Base-by-base conservation (phyloP, 2,888 invertebrate species). In the Mythimna impura region DNA sequence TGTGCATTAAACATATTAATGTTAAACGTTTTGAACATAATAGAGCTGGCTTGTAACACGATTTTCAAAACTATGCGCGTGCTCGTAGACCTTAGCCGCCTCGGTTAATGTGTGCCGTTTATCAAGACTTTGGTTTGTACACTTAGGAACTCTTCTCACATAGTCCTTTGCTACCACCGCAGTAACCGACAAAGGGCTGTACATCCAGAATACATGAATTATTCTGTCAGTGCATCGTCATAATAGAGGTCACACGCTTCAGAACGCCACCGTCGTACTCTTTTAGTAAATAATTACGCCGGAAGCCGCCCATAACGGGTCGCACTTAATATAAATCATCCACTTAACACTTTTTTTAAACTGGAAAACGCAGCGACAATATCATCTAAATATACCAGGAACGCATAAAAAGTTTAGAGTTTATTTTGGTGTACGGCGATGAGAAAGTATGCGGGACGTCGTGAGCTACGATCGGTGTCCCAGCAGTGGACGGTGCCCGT, bases 311-410 rank as follows among this genome's bases (percentile, higher is more conserved):
- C 90, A 90, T 94, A 93, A 94, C 92, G 89, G 88, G 87, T 88
- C 89, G 90, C 93, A 93, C 93, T 94, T 93, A 94, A 93, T 93
- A 95, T 96, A 95, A 95, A 95, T 96, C 95, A 96, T 94, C 94
- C 94, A 95, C 95, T 96, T 96, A 95, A 95, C 95, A 95, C 95
- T 94, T 94, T 95, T 94, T 93, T 89, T 89, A 86, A 78, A 89
- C 86, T 88, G 84, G 87, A 89, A 91, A 91, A 91, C 87, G 89
- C 86, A 87, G 92, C 92, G 94, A 95, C 94, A 94, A 93, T 93
- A 91, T 94, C 91, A 88, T 93, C 94, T 93, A 94, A 94, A 95
- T 94, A 94, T 94, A 95, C 92, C 92, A 90, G 91, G 92, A 89
- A 90, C 87, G 89, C 93, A 95, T 94, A 95, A 95, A 95, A 95